phyloP scores from a whole-genome alignment of 2,113 vertebrate species.

The Vulpes vulpes region DNA sequence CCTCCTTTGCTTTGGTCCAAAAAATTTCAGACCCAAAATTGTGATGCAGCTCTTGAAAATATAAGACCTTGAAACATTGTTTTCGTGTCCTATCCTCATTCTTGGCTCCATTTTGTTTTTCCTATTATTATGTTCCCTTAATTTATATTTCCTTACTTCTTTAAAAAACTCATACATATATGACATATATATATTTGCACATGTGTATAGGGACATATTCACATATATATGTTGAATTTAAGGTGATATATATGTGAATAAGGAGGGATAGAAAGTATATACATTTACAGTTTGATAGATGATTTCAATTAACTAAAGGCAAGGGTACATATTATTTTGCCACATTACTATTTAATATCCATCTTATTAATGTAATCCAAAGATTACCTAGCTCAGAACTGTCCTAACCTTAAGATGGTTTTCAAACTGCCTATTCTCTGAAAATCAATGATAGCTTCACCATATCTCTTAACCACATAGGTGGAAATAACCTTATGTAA shows the following conservation, averaged over 20 bases:
- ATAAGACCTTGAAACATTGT: neutral
- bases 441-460: neutral
- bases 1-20: neutral
- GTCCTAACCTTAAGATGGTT: conserved; percentile 50
- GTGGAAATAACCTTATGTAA: neutral
- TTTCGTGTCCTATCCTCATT: neutral
- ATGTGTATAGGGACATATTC: neutral
- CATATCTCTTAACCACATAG: neutral
- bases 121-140: neutral
- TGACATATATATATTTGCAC: neutral
- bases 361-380: conserved; percentile 41
- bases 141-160: neutral
- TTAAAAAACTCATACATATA: neutral
- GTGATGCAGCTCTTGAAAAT: conserved; percentile 10
- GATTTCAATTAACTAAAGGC: conserved; percentile 41
- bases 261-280: neutral
- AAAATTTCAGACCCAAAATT: neutral
- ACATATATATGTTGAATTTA: neutral
- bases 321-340: neutral
- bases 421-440: neutral
- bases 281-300: conserved; percentile 15
- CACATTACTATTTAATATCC: conserved; percentile 35
- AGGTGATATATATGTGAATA: neutral
- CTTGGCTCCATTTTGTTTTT: conserved; percentile 47
- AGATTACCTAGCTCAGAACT: conserved; percentile 47